A percentile compares a stretch with the other conserved stretches of the same genome.
Evolutionary conservation across 64 coral and sea anemone species (phyloP).

Genomic region (Trachythela sp.): DNA sequence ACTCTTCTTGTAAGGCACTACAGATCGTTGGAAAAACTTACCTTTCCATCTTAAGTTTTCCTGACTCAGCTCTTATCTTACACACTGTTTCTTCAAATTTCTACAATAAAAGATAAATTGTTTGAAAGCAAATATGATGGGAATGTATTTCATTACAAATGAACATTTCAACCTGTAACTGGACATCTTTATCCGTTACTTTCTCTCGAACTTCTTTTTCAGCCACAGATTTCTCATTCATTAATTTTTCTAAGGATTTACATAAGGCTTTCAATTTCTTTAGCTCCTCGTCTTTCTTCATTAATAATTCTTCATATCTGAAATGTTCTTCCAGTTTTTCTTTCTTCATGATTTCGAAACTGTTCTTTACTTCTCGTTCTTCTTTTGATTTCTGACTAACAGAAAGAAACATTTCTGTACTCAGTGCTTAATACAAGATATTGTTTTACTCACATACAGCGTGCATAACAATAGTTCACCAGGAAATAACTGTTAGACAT

Average conservation of each 20-base stretch:
- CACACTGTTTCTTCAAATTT: not conserved
- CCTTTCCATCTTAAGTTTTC: not conserved
- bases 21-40: no score
- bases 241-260: slow-evolving; percentile 52
- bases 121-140: no score
- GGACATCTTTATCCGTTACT: slow-evolving; percentile 39
- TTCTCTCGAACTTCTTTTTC: slow-evolving; percentile 48
- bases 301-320: slow-evolving; percentile 37
- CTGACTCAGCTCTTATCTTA: not conserved
- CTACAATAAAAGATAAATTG: not conserved
- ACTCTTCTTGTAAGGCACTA: no score
- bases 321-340: slow-evolving; percentile 49
- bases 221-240: slow-evolving; percentile 41
- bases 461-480: no score
- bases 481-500: no score
- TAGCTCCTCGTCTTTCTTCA: slow-evolving; percentile 59
- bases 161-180: slow-evolving; percentile 59
- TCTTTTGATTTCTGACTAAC: slow-evolving; percentile 36
- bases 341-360: not conserved
- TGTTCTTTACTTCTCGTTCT: slow-evolving; percentile 29
- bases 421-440: no score
- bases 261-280: slow-evolving; percentile 29
- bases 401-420: not conserved
- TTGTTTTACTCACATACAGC: no score
- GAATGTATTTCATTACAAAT: not conserved